These are phyloP conservation scores for Hassar affinis DNA, from an alignment of 2,113 vertebrate genomes.

Conservation along the genomic window DNA sequence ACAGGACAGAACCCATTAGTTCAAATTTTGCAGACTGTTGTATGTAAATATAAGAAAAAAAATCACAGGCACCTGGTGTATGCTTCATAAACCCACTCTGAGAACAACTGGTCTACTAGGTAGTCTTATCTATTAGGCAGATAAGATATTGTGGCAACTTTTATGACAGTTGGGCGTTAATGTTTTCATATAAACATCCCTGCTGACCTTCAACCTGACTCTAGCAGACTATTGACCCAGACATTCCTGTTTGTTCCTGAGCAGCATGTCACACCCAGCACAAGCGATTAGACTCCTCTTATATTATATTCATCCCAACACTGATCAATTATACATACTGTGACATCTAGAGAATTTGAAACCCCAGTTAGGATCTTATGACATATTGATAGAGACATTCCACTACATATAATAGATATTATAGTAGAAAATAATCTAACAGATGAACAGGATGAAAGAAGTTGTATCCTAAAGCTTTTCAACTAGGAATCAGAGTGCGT, in stretches of 20 bases:
- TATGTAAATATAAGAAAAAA: conserved; percentile 10
- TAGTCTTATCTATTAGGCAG: not conserved
- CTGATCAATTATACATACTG: conserved; percentile 19
- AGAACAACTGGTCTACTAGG: not conserved
- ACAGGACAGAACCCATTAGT: not conserved
- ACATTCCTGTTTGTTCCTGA: conserved; percentile 43
- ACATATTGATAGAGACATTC: not conserved
- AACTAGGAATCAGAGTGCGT: not conserved
- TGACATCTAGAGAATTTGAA: not conserved
- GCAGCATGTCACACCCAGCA: conserved; percentile 18
- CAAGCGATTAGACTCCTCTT: not conserved
- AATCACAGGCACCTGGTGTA: not conserved
- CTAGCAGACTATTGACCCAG: conserved; percentile 28
- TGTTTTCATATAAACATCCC: conserved; percentile 31
- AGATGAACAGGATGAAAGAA: not conserved
- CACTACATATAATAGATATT: not conserved
- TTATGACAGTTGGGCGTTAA: conserved; percentile 32
- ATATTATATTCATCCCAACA: conserved; percentile 10
- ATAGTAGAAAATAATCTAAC: not conserved
- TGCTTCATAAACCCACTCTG: not conserved
- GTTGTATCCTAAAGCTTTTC: not conserved
- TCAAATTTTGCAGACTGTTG: not conserved
- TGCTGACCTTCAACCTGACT: conserved; percentile 40
- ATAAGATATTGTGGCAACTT: conserved; percentile 1
- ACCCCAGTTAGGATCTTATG: not conserved